Percentiles rank a stretch among this genome's conserved stretches.
Evolutionary conservation across 2,113 vertebrate genomes (phyloP).

Genomic region (Neolamprologus caudopunctatus): DNA sequence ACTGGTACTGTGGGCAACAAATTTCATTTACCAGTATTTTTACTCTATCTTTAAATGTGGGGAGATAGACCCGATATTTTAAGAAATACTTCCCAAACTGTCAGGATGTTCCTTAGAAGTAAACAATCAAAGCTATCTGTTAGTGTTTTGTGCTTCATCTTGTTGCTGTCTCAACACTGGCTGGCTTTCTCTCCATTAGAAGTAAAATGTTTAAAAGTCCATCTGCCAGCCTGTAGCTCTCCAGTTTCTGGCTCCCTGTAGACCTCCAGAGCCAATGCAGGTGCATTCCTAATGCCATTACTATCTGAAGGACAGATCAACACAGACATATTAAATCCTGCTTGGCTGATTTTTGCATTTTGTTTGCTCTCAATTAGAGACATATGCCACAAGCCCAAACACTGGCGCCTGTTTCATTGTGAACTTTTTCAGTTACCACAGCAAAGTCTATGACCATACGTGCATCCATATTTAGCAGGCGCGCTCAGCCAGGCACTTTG

Average conservation of each 20-base stretch:
- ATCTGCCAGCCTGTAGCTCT: slow-evolving; percentile 17
- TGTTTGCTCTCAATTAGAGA: slow-evolving; percentile 8
- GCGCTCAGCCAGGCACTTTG: slow-evolving; percentile 7
- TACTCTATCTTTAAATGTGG: neutral
- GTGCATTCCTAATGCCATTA: slow-evolving; percentile 20
- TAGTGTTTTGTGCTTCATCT: neutral
- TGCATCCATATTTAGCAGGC: slow-evolving; percentile 36
- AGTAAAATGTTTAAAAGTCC: slow-evolving; percentile 23
- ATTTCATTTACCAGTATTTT: neutral
- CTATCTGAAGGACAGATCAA: slow-evolving; percentile 21
- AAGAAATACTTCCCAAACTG: slow-evolving; percentile 1
- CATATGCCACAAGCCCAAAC: slow-evolving; percentile 27
- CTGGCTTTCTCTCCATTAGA: slow-evolving; percentile 14
- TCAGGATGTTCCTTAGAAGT: slow-evolving; percentile 10
- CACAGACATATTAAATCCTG: slow-evolving; percentile 27
- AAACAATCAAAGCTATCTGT: slow-evolving; percentile 21
- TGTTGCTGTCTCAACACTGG: neutral
- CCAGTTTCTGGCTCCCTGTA: neutral
- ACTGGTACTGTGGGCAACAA: neutral
- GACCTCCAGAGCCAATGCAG: slow-evolving; percentile 8
- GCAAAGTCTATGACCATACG: neutral
- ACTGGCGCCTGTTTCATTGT: neutral
- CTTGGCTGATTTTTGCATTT: slow-evolving; percentile 13
- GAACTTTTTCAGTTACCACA: slow-evolving; percentile 7
- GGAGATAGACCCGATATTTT: neutral